These are phyloP conservation scores for Propithecus deckenii DNA, from an alignment of 2,797 vertebrate species.

Conservation along the genomic window DNA sequence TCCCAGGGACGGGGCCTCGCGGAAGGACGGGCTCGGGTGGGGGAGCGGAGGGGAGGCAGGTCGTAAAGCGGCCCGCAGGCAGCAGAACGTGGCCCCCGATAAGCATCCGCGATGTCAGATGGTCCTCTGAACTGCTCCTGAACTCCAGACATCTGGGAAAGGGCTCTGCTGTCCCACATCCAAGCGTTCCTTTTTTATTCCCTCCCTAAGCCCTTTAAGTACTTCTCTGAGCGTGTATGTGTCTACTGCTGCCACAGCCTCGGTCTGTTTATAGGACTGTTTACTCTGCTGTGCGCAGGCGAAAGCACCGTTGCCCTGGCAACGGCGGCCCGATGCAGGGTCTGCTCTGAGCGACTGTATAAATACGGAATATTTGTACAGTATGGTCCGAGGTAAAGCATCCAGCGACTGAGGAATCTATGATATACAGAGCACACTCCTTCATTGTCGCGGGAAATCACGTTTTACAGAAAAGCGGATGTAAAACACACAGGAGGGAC, in stretches of 20 bases:
- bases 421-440: neutral
- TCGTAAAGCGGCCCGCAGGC: neutral
- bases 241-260: slow-evolving; percentile 23
- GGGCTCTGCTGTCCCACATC: slow-evolving; percentile 47
- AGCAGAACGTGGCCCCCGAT: neutral
- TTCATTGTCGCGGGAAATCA: neutral
- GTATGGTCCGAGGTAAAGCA: slow-evolving; percentile 14
- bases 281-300: slow-evolving; percentile 66
- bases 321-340: slow-evolving; percentile 55
- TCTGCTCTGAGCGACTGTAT: slow-evolving; percentile 5
- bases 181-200: slow-evolving; percentile 8
- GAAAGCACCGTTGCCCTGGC: slow-evolving; percentile 74
- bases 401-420: neutral
- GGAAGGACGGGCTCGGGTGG: neutral
- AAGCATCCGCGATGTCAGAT: slow-evolving; percentile 52
- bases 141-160: slow-evolving; percentile 70
- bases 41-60: neutral
- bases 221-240: slow-evolving; percentile 58
- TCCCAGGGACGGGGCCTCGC: neutral
- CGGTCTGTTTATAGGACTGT: slow-evolving; percentile 65
- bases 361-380: slow-evolving; percentile 68
- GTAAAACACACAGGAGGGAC: neutral
- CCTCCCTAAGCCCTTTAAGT: slow-evolving; percentile 56
- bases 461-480: neutral
- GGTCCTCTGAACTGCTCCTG: slow-evolving; percentile 71